Base-by-base conservation (phyloP, 2,113 vertebrate species). In the Siniperca knerii region DNA sequence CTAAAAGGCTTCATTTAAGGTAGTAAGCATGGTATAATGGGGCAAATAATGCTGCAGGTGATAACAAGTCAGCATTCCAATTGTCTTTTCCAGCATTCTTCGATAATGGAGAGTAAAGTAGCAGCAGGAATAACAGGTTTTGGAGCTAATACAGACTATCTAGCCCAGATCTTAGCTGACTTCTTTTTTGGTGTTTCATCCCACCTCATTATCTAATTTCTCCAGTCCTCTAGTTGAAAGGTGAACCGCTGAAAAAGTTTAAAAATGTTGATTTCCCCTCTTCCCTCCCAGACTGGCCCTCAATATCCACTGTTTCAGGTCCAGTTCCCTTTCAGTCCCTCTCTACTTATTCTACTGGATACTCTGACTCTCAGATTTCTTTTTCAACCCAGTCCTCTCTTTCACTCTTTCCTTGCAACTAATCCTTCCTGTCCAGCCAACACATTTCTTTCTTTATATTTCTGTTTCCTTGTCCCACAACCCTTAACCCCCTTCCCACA, bases 1-100 rank as follows among this genome's bases (percentile, higher is more conserved):
- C 90, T 92, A 83, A 95, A 91, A 94, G 90, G 88, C 92, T 90
- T 94, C 87, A 92, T 94, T 93, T 93, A 89, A 92, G 85, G 85
- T 73, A 84, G 83, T 90, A 87, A 93, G 87, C 75, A 77, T 25
- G 67, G 87, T 81, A 90, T 90, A 90, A 92, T 75, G 84, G 78
- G 87, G 37, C 82, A 86, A 92, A 87, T 80, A 82, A 81, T 75
- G 92, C 89, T 83, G 79, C 77, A 57, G 86, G 90, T 89, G 91
- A 95, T 90, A 95, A 91, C 91, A 18, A 82, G 77, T 74, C 54
- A 79, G 61, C 82, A 82, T 84, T 83, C 77, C 70, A 66, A 76
- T 86, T 90, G 90, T 89, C 85, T 72, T 79, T 65, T 82, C 37
- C 42, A 44, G 80, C 67, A 78, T 82, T 87, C 71, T 74, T 88